phyloP scores from a whole-genome alignment of 2,888 invertebrate genomes.

The Pharmacophagus antenor region DNA sequence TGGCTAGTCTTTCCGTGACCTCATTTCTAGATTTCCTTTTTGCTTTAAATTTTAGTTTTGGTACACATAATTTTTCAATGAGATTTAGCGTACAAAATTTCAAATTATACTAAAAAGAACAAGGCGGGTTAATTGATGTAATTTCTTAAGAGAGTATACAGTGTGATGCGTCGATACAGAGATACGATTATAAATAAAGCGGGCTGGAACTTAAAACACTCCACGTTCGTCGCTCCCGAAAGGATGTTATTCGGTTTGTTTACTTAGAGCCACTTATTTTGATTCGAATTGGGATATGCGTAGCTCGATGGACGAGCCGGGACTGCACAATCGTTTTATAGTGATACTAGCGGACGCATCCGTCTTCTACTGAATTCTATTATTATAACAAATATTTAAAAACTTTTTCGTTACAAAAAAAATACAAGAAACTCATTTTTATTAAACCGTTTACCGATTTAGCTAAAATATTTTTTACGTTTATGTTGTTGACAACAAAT shows the following conservation, averaged over 20 bases:
- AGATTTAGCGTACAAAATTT: no score
- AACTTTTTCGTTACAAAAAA: no score
- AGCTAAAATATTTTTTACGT: no score
- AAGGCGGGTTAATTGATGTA: background rate
- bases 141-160: slow-evolving; percentile 19
- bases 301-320: slow-evolving; percentile 61
- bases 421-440: no score
- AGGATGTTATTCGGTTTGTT: slow-evolving; percentile 68
- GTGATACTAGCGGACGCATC: slow-evolving; percentile 55
- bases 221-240: slow-evolving; percentile 59
- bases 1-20: no score
- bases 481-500: no score
- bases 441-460: no score
- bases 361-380: slow-evolving; percentile 46
- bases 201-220: slow-evolving; percentile 42
- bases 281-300: slow-evolving; percentile 55
- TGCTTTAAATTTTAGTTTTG: no score
- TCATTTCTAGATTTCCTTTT: no score
- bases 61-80: no score
- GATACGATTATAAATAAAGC: slow-evolving; percentile 39
- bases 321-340: slow-evolving; percentile 47
- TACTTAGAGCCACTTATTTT: slow-evolving; percentile 51
- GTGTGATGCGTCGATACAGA: slow-evolving; percentile 16
- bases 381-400: no score
- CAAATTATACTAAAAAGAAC: background rate